Evolutionary conservation across 1,140 invertebrate species (phyloP).

Genomic region (Trissolcus basalis): DNA sequence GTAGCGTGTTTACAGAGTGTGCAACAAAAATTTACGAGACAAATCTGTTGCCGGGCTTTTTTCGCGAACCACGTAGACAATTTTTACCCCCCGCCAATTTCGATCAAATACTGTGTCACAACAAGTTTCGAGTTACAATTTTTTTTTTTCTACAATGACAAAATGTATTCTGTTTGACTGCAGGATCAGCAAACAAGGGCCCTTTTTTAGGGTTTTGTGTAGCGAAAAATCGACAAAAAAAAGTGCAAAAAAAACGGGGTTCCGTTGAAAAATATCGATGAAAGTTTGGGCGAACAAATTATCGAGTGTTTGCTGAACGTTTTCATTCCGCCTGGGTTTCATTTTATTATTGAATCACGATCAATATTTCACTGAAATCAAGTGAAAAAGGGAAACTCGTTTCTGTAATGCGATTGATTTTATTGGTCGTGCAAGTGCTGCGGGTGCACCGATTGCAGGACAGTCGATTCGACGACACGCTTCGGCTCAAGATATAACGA

Average conservation of each 20-base stretch:
- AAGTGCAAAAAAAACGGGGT: neutral
- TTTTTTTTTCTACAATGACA: no score
- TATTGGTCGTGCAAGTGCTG: slow-evolving; percentile 18
- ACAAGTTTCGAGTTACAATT: no score
- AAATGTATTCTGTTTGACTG: no score
- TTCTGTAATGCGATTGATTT: slow-evolving; percentile 42
- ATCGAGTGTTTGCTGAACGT: slow-evolving; percentile 19
- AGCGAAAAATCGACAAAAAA: neutral
- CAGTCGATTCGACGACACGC: no score
- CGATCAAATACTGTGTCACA: no score
- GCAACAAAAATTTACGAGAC: slow-evolving; percentile 20
- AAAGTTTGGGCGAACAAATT: slow-evolving; percentile 6
- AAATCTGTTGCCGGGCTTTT: neutral
- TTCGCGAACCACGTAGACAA: no score
- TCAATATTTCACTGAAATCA: slow-evolving; percentile 42
- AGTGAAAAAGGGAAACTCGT: slow-evolving; percentile 31
- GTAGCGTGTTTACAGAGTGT: neutral
- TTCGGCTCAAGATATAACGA: slow-evolving; percentile 2
- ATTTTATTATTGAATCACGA: slow-evolving; percentile 33
- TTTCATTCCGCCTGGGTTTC: slow-evolving; percentile 15
- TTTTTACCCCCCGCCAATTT: no score
- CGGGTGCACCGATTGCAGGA: slow-evolving; percentile 19
- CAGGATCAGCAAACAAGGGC: no score
- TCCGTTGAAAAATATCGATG: neutral
- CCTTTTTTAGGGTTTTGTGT: neutral